Conservation (phyloP, 2,113 vertebrate genomes). For the Tyrannus savana region DNA sequence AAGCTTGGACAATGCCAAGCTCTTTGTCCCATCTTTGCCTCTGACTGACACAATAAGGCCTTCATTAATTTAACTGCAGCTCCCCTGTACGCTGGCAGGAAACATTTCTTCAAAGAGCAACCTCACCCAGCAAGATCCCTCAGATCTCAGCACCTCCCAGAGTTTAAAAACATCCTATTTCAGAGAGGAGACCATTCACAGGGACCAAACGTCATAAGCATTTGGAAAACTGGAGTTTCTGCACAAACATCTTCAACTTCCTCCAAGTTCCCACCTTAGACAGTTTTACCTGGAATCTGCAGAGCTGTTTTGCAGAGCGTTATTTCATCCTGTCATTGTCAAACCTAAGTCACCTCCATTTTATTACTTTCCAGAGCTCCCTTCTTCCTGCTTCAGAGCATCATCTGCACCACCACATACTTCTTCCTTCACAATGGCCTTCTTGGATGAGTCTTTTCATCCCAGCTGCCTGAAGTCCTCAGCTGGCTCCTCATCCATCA, state of each 20-base stretch:
- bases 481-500: background rate
- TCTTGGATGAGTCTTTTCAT: background rate
- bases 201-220: background rate
- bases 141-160: slow-evolving; percentile 32
- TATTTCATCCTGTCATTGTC: background rate
- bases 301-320: background rate
- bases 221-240: background rate
- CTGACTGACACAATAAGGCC: background rate
- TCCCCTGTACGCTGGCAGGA: slow-evolving; percentile 22
- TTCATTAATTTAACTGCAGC: slow-evolving; percentile 36
- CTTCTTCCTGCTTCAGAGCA: background rate
- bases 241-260: background rate
- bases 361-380: background rate
- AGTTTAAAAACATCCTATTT: slow-evolving; percentile 9
- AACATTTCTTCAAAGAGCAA: slow-evolving; percentile 41
- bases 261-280: background rate
- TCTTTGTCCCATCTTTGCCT: background rate
- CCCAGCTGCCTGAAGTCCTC: background rate
- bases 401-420: background rate
- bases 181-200: background rate
- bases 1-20: slow-evolving; percentile 4
- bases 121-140: slow-evolving; percentile 31
- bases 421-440: background rate
- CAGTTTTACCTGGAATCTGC: background rate
- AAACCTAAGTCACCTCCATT: background rate